phyloP scores from a whole-genome alignment of 2,888 invertebrate genomes.

The Anagyrus pseudococci region DNA sequence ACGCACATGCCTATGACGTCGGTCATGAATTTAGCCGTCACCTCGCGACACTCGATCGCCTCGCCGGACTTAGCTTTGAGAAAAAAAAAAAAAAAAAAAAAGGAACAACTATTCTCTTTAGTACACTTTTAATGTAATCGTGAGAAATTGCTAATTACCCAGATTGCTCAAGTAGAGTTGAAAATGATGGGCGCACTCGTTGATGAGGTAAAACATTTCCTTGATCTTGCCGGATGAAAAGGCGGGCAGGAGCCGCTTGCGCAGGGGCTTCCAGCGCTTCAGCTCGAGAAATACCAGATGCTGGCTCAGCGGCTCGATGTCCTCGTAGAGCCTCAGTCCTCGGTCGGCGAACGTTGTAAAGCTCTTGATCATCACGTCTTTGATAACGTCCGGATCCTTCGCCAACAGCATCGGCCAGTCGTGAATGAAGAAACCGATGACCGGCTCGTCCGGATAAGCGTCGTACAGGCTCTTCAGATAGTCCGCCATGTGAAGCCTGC shows the following conservation, averaged over 20 bases:
- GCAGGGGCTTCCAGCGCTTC: slow-evolving; percentile 62
- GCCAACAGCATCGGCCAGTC: slow-evolving; percentile 55
- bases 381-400: slow-evolving; percentile 55
- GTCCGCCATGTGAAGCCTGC: slow-evolving; percentile 11
- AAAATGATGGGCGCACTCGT: slow-evolving; percentile 59
- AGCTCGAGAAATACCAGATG: slow-evolving; percentile 60
- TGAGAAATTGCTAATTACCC: neutral
- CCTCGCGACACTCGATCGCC: slow-evolving; percentile 48
- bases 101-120: neutral
- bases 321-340: slow-evolving; percentile 48
- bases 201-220: slow-evolving; percentile 62
- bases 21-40: slow-evolving; percentile 59
- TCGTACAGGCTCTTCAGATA: slow-evolving; percentile 37
- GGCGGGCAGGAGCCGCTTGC: slow-evolving; percentile 63
- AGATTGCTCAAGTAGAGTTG: slow-evolving; percentile 55
- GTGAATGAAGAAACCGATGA: slow-evolving; percentile 59
- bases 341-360: slow-evolving; percentile 54
- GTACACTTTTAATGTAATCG: neutral
- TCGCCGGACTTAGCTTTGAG: slow-evolving; percentile 41
- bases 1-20: slow-evolving; percentile 62
- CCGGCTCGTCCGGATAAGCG: slow-evolving; percentile 39
- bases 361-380: slow-evolving; percentile 59
- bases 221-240: slow-evolving; percentile 65
- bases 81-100: neutral
- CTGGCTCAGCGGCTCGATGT: slow-evolving; percentile 60